Evolutionary conservation across 1,140 invertebrate genomes (phyloP).

Genomic region (Lerema accius): DNA sequence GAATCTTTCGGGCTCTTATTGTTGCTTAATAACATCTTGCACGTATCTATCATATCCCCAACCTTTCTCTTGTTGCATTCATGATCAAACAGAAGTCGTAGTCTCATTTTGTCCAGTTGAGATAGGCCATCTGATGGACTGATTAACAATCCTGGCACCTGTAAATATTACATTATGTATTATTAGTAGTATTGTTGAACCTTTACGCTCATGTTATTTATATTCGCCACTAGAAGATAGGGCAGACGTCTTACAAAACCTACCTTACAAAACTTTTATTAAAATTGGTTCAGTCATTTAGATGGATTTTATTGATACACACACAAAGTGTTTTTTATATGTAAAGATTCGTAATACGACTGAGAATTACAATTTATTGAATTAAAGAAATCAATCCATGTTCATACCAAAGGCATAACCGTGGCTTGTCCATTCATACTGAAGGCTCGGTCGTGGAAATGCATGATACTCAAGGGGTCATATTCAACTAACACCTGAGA

Average conservation of each 20-base stretch:
- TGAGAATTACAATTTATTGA: no score
- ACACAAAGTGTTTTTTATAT: no score
- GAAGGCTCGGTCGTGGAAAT: conserved; percentile 90
- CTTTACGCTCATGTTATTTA: no score
- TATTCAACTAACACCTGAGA: conserved; percentile 84
- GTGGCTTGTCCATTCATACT: conserved; percentile 88
- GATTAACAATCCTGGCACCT: conserved; percentile 58
- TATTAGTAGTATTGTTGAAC: no score
- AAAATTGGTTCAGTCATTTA: no score
- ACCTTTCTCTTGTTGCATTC: conserved; percentile 66
- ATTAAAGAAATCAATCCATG: no score
- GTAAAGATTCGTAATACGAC: no score
- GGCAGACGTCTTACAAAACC: no score
- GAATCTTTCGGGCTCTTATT: conserved; percentile 22
- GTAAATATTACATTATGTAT: conserved; percentile 32
- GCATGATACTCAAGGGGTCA: conserved; percentile 92
- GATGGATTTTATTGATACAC: no score
- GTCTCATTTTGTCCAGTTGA: conserved; percentile 58
- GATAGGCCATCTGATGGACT: conserved; percentile 52
- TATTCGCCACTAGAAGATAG: no score
- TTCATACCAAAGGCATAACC: conserved; percentile 85
- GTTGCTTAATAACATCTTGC: conserved; percentile 42
- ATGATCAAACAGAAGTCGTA: conserved; percentile 52
- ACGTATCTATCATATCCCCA: conserved; percentile 48
- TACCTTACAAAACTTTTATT: no score